phyloP scores from a whole-genome alignment of 1,140 invertebrate genomes.

The Lepidurus couesii region DNA sequence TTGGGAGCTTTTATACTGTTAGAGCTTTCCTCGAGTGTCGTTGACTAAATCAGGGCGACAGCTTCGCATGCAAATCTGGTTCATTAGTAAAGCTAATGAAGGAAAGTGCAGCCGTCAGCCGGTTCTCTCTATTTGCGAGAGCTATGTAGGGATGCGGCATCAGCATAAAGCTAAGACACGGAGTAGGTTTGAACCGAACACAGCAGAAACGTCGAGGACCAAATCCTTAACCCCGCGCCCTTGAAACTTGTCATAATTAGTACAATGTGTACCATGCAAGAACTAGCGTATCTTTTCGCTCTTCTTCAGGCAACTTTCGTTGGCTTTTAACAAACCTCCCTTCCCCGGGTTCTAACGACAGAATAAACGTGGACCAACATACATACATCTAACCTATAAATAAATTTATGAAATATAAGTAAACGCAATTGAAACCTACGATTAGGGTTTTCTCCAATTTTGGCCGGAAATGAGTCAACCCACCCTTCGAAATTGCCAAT shows the following conservation, averaged over 20 bases:
- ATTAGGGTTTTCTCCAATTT: not conserved
- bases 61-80: constrained; percentile 21
- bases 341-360: no score
- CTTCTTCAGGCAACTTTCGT: no score
- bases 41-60: constrained; percentile 13
- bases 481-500: not conserved
- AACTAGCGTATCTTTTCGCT: not conserved
- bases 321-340: no score
- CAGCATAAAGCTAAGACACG: not conserved
- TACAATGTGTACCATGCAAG: not conserved
- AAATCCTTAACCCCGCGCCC: not conserved
- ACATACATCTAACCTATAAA: no score
- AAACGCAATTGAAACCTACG: not conserved
- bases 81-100: constrained; percentile 22
- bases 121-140: not conserved
- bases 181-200: not conserved
- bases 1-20: not conserved
- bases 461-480: not conserved
- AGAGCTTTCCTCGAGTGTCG: constrained; percentile 9
- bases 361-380: no score
- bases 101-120: constrained; percentile 16
- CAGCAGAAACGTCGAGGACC: not conserved
- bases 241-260: constrained; percentile 13
- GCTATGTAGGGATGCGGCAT: not conserved
- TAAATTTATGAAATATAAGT: not conserved